Conservation (phyloP, 2,797 vertebrate species). For the Eurystomus glaucurus region DNA sequence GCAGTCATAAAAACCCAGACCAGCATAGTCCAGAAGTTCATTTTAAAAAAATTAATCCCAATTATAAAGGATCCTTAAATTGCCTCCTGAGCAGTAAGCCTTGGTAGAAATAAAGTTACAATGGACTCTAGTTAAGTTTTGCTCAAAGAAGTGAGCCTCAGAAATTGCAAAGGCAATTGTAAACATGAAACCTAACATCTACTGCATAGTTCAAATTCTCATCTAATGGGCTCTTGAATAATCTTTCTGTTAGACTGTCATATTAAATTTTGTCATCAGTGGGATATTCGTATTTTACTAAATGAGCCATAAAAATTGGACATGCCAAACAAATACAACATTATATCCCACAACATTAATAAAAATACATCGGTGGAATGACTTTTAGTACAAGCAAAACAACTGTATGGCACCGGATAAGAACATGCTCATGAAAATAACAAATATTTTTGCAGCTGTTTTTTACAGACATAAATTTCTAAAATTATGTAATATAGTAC, state of each 20-base stretch:
- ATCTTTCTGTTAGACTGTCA: not conserved
- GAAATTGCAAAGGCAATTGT: constrained; percentile 1
- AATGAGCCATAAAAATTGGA: constrained; percentile 24
- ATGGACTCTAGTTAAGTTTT: not conserved
- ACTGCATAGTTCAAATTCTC: constrained; percentile 32
- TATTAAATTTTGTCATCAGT: constrained; percentile 27
- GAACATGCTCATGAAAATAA: not conserved
- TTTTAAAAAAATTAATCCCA: not conserved
- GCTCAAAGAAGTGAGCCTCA: not conserved
- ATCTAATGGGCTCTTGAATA: constrained; percentile 28
- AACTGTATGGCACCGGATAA: not conserved
- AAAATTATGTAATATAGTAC: not conserved
- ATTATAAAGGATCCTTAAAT: not conserved
- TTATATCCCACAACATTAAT: not conserved
- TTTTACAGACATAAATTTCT: not conserved
- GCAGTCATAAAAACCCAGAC: not conserved
- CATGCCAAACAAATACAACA: not conserved
- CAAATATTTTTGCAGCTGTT: constrained; percentile 23
- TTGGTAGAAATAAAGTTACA: not conserved
- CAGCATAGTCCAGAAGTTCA: not conserved
- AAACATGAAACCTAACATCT: constrained; percentile 12
- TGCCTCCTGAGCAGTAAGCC: not conserved
- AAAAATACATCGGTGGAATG: constrained; percentile 7
- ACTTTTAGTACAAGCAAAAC: constrained; percentile 18
- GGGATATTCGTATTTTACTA: constrained; percentile 42